phyloP scores from a whole-genome alignment of 2,113 vertebrate species.

The Atlantisia rogersi region DNA sequence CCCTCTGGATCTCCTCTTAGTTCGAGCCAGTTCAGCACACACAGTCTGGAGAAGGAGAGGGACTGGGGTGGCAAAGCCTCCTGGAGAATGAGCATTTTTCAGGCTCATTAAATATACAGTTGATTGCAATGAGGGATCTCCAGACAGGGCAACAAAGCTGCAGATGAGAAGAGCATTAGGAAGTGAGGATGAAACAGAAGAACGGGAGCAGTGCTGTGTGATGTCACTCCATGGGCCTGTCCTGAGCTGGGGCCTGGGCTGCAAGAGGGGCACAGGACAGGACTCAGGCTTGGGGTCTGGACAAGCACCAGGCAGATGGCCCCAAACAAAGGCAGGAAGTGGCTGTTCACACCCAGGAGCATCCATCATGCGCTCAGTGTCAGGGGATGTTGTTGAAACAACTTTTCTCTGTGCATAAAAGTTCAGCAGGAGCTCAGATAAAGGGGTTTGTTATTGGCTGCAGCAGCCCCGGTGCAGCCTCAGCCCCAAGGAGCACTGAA shows the following conservation, averaged over 20 bases:
- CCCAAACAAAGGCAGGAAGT: background rate
- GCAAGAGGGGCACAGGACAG: background rate
- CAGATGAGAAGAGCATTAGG: background rate
- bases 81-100: background rate
- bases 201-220: fast-evolving
- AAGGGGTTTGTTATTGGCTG: background rate
- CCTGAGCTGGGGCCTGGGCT: background rate
- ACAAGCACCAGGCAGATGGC: fast-evolving
- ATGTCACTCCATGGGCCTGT: background rate
- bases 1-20: background rate
- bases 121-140: background rate
- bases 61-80: background rate
- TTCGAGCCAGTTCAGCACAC: background rate
- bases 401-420: fast-evolving
- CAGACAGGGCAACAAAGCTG: background rate
- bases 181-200: background rate
- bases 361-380: fast-evolving
- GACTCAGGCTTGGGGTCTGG: fast-evolving
- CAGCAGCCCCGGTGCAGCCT: background rate
- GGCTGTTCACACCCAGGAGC: background rate
- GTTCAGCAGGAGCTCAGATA: background rate
- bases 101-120: background rate
- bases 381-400: background rate
- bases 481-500: background rate
- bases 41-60: background rate